Evolutionary conservation across 2,797 vertebrate species (phyloP), one percentile per base, ranked within the genome.

Genomic region (Menidia menidia): DNA sequence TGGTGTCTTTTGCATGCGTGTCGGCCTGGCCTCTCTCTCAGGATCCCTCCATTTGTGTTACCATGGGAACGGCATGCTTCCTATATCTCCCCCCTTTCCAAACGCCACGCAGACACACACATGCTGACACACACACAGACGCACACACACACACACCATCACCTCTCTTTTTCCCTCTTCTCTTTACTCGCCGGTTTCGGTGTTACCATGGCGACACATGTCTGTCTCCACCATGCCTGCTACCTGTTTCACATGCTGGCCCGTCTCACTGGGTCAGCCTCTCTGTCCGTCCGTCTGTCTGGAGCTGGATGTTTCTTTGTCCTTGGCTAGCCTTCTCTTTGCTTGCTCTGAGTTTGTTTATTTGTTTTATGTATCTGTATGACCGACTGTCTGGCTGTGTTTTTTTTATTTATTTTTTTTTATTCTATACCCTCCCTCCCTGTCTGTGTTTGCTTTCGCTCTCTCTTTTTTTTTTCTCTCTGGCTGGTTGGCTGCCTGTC

Each of bases 171-270:
- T 75, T 87, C 76, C 59, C 54, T 68, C 71, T 68, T 82, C 77
- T 75, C 74, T 89, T 77, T 75, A 75, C 81, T 82, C 81, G 41
- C 87, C 91, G 85, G 79, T 93, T 92, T 93, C 90, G 71, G 87
- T 92, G 93, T 95, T 94, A 91, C 94, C 91, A 94, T 94, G 92
- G 93, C 60, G 83, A 95, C 89, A 90, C 85, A 84, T 74, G 65
- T 89, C 77, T 70, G 76, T 87, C 88, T 91, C 77, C 67, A 84
- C 78, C 77, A 59, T 60, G 70, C 78, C 81, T 78, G 87, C 80
- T 91, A 92, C 91, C 91, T 93, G 91, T 78, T 67, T 87, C 73
- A 32, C 68, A 59, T 39, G 75, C 55, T 19, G 64, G 62, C 75
- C 73, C 44, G 39, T 84, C 72, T 87, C 84, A 7, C 67, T 77